These are phyloP conservation scores for Mimas tiliae DNA, from an alignment of 2,888 invertebrate genomes.

Conservation along the genomic window DNA sequence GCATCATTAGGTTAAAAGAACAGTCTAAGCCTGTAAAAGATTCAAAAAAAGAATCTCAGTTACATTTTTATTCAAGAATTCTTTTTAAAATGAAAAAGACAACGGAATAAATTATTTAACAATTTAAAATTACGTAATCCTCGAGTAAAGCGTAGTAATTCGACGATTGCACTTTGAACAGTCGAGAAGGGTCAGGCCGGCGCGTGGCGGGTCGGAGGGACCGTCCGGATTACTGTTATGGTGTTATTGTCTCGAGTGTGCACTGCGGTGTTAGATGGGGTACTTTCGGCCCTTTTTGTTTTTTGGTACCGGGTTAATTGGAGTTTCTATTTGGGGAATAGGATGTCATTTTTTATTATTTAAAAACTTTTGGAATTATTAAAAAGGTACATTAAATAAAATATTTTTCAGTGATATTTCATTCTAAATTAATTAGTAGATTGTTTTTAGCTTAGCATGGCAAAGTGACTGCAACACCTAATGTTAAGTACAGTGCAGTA, in stretches of 20 bases:
- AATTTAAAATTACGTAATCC: constrained; percentile 31
- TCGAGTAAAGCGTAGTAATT: constrained; percentile 32
- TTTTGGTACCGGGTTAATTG: constrained; percentile 49
- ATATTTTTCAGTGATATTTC: not conserved
- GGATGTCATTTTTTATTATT: constrained; percentile 7
- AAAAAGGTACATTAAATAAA: no score
- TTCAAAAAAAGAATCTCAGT: not conserved
- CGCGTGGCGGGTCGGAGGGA: constrained; percentile 47
- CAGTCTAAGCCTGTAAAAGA: not conserved
- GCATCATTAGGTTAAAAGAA: no score
- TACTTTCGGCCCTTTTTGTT: constrained; percentile 50
- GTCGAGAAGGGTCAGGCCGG: constrained; percentile 29
- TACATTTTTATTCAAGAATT: not conserved
- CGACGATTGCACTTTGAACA: constrained; percentile 29
- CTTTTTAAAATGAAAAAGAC: constrained; percentile 5
- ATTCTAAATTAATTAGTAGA: no score
- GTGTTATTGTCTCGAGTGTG: constrained; percentile 52
- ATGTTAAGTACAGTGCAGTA: no score
- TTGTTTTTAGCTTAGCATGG: no score
- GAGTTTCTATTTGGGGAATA: constrained; percentile 40
- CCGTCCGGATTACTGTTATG: constrained; percentile 60
- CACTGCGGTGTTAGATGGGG: constrained; percentile 31
- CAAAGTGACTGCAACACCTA: no score
- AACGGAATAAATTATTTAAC: constrained; percentile 11
- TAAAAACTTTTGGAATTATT: not conserved